Conservation (phyloP, 2,113 vertebrate species). For the Bufo gargarizans region DNA sequence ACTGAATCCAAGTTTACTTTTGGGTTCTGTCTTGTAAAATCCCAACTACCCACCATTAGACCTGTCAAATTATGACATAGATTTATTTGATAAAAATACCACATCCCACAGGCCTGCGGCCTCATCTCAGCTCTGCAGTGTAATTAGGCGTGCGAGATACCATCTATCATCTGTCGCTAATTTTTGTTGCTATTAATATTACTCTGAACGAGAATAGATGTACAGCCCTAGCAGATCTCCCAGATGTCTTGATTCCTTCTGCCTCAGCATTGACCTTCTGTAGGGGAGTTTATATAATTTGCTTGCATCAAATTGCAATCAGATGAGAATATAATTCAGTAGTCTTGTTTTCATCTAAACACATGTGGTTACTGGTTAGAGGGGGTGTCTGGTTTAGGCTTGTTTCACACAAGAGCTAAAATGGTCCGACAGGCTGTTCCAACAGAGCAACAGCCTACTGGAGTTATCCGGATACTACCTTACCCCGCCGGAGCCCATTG, state of each 20-base stretch:
- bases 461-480: too few species aligned
- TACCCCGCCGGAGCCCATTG: too few species aligned
- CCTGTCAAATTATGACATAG: neutral
- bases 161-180: constrained; percentile 41
- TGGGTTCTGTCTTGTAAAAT: neutral
- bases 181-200: constrained; percentile 47
- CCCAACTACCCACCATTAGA: neutral
- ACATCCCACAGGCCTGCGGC: constrained; percentile 6
- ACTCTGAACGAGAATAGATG: neutral
- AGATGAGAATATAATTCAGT: neutral
- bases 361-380: too few species aligned
- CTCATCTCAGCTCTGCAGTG: neutral
- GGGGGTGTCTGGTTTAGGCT: too few species aligned
- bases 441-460: too few species aligned
- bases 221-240: neutral
- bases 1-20: neutral
- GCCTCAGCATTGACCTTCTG: neutral
- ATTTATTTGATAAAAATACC: constrained; percentile 24
- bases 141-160: constrained; percentile 46
- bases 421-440: too few species aligned
- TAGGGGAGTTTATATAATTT: neutral
- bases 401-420: too few species aligned
- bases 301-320: neutral
- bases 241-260: constrained; percentile 16
- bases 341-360: neutral